phyloP scores from a whole-genome alignment of 2,797 vertebrate species.

The Bradypus variegatus region DNA sequence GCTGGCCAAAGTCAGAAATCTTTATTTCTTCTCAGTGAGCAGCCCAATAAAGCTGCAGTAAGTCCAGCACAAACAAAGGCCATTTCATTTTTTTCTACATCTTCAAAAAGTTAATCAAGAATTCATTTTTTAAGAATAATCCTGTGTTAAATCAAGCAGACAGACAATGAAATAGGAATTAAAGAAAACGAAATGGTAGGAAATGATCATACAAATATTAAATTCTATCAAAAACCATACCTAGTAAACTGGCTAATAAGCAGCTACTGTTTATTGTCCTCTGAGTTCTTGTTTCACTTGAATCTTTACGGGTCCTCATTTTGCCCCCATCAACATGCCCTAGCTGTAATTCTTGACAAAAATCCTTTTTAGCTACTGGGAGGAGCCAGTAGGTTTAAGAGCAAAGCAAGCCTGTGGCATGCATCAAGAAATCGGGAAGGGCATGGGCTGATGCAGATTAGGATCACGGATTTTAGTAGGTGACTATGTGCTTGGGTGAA shows the following conservation, averaged over 20 bases:
- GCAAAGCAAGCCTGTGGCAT: not conserved
- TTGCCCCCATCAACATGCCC: not conserved
- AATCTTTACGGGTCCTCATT: not conserved
- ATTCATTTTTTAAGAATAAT: conserved; percentile 51
- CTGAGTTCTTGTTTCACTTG: not conserved
- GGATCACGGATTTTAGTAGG: not conserved
- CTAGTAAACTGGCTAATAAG: conserved; percentile 23
- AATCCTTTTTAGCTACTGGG: not conserved
- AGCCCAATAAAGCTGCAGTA: conserved; percentile 48
- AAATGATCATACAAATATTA: conserved; percentile 39
- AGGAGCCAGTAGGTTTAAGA: not conserved
- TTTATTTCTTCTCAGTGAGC: conserved; percentile 56
- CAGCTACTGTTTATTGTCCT: not conserved
- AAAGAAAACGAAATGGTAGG: conserved; percentile 48
- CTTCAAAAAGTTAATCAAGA: conserved; percentile 48
- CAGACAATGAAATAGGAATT: conserved; percentile 56
- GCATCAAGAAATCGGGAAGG: not conserved
- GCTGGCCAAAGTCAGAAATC: conserved; percentile 59
- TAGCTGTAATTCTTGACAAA: conserved; percentile 4
- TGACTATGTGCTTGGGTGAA: not conserved
- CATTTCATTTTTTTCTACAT: conserved; percentile 17
- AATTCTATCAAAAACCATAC: not conserved
- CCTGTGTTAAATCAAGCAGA: conserved; percentile 42
- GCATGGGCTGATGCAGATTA: not conserved
- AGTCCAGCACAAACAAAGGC: conserved; percentile 30